These are phyloP conservation scores for Ridgeia piscesae DNA, from an alignment of 1,140 invertebrate genomes.

Conservation along the genomic window DNA sequence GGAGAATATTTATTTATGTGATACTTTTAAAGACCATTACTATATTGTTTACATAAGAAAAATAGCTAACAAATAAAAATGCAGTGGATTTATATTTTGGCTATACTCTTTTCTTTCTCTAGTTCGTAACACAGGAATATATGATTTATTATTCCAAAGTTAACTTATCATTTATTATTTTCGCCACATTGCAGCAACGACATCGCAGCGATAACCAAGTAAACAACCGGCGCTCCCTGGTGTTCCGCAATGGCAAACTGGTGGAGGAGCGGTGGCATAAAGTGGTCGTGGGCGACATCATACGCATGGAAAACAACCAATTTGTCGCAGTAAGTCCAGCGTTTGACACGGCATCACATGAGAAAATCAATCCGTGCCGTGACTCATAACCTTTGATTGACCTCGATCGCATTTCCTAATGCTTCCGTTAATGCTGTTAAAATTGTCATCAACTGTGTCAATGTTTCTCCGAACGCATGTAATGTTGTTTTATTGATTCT, in stretches of 20 bases:
- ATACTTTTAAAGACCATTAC: not conserved
- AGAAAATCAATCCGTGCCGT: not conserved
- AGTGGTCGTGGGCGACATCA: conserved; percentile 83
- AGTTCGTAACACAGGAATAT: not conserved
- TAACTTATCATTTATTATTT: not conserved
- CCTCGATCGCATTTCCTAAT: not conserved
- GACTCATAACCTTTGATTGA: conserved; percentile 65
- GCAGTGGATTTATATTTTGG: not conserved
- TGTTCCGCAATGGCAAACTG: conserved; percentile 70
- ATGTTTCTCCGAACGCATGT: not conserved
- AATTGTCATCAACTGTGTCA: not conserved
- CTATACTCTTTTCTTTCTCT: not conserved
- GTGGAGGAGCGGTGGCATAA: conserved; percentile 87
- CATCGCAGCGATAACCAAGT: conserved; percentile 55
- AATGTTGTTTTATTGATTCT: not conserved
- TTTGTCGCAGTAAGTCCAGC: conserved; percentile 75
- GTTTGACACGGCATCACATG: not conserved
- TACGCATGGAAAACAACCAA: conserved; percentile 71
- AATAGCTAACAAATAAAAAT: not conserved
- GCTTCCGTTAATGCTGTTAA: not conserved
- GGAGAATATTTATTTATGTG: not conserved
- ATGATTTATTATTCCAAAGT: not conserved
- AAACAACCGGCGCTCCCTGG: conserved; percentile 59
- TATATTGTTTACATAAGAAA: too few relatives aligned
- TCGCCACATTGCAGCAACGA: conserved; percentile 44